Evolutionary conservation across 1,140 invertebrate species (phyloP).

Genomic region (Zaprionus ornatus): DNA sequence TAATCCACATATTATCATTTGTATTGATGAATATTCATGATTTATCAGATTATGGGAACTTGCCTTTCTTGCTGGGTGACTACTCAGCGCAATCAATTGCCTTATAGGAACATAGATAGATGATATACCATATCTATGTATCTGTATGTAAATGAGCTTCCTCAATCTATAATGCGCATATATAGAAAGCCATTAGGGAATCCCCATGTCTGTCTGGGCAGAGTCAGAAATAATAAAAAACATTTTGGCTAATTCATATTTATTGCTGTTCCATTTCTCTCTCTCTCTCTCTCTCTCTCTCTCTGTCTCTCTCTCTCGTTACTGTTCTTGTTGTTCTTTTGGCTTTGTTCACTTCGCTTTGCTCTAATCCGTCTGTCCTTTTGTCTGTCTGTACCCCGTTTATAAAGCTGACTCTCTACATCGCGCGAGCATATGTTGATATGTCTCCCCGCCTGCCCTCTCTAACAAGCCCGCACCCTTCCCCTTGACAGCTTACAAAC

Average conservation of each 20-base stretch:
- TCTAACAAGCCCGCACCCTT: not conserved
- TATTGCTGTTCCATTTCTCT: constrained; percentile 60
- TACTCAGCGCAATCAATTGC: not conserved
- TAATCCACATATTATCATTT: not conserved
- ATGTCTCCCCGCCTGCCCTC: not conserved
- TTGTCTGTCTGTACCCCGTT: constrained; percentile 28
- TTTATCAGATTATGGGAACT: not conserved
- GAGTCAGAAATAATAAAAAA: constrained; percentile 5
- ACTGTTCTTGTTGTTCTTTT: constrained; percentile 35
- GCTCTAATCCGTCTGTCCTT: not conserved
- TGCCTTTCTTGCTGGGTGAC: not conserved
- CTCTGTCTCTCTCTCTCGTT: constrained; percentile 24
- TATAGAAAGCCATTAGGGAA: constrained; percentile 50
- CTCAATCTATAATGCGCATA: constrained; percentile 28
- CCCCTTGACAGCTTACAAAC: constrained; percentile 3
- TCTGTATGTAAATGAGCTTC: constrained; percentile 11
- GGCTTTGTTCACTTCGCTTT: constrained; percentile 17
- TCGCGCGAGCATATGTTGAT: constrained; percentile 43
- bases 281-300: constrained; percentile 12
- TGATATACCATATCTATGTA: not conserved
- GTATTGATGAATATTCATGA: not conserved
- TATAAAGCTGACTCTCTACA: constrained; percentile 26
- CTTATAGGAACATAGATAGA: not conserved
- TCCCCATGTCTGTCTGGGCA: constrained; percentile 37
- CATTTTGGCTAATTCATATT: constrained; percentile 58